Percentiles rank a stretch among this genome's conserved stretches.
Evolutionary conservation across 2,797 vertebrate genomes (phyloP).

Genomic region (Xiphorhynchus erythropygius): DNA sequence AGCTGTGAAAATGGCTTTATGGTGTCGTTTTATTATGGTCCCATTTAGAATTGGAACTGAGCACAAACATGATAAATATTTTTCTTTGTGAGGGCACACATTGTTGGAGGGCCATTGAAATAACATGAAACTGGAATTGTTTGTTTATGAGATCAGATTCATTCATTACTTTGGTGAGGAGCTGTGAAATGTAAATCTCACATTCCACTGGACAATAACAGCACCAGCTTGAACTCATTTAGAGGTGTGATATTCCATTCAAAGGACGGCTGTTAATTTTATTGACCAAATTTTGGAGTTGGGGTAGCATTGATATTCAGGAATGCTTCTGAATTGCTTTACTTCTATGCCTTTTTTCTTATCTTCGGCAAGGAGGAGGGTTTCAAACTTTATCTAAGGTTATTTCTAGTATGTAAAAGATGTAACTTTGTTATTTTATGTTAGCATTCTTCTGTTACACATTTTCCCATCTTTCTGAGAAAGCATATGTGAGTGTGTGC

Average conservation of each 20-base stretch:
- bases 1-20: conserved; percentile 78
- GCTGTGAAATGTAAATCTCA: conserved; percentile 80
- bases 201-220: conserved; percentile 74
- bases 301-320: conserved; percentile 53
- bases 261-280: conserved; percentile 78
- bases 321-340: conserved; percentile 39
- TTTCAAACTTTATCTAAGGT: not conserved
- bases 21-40: conserved; percentile 69
- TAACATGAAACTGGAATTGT: conserved; percentile 71
- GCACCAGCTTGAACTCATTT: conserved; percentile 76
- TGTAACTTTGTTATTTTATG: fast-evolving
- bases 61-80: conserved; percentile 75
- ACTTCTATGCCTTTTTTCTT: not conserved
- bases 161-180: conserved; percentile 76
- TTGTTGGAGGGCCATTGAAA: conserved; percentile 70
- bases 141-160: conserved; percentile 77
- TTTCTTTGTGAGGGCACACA: conserved; percentile 71
- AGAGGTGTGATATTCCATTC: conserved; percentile 76
- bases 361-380: not conserved
- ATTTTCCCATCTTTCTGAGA: not conserved
- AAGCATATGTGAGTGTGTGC: not conserved
- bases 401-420: not conserved
- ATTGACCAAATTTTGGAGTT: conserved; percentile 74
- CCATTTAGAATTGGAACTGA: conserved; percentile 60
- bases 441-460: not conserved